Conservation (phyloP, 2,888 invertebrate species). For the Chymomyza procnemis region DNA sequence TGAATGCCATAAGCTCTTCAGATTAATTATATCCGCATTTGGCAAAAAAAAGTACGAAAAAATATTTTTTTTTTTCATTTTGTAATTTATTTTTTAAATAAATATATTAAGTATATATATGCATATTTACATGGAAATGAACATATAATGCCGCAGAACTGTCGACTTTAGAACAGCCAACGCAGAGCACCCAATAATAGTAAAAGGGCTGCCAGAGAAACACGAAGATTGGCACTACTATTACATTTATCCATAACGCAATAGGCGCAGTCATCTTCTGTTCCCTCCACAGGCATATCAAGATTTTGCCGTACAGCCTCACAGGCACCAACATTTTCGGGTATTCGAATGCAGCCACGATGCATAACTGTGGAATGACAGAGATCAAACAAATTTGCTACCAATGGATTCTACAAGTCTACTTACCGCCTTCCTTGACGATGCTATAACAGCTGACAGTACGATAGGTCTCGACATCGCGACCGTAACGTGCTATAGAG, state of each 20-base stretch:
- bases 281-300: background rate
- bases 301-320: slow-evolving; percentile 17
- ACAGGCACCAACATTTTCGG: slow-evolving; percentile 31
- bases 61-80: background rate
- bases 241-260: slow-evolving; percentile 64
- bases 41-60: too few species aligned
- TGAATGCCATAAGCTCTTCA: too few species aligned
- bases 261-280: slow-evolving; percentile 37
- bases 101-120: background rate
- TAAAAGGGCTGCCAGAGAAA: slow-evolving; percentile 50
- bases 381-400: background rate
- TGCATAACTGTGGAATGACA: slow-evolving; percentile 32
- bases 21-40: too few species aligned
- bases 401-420: background rate
- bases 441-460: slow-evolving; percentile 60
- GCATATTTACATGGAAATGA: background rate
- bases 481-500: slow-evolving; percentile 25
- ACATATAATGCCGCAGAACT: background rate
- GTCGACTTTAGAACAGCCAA: background rate
- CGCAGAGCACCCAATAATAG: slow-evolving; percentile 33
- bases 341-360: slow-evolving; percentile 63
- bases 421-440: slow-evolving; percentile 37
- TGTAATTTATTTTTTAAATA: background rate
- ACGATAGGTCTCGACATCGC: slow-evolving; percentile 24
- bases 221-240: slow-evolving; percentile 42